Base-by-base conservation (phyloP, 2,113 vertebrate genomes). In the Pelmatolapia mariae region DNA sequence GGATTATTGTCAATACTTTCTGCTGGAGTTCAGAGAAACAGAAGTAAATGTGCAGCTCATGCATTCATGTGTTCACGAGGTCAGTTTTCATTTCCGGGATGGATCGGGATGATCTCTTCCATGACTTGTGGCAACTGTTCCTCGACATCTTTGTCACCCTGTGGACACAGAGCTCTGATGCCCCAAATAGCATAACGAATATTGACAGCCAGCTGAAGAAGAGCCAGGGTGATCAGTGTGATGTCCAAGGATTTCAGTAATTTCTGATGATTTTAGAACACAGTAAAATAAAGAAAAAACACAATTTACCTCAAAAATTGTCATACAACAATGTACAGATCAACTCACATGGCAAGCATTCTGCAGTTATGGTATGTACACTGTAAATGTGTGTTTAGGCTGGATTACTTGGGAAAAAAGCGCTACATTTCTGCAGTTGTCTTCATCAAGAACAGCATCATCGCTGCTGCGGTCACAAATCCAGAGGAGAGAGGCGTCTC, bases 121-220 rank as follows among this genome's bases (percentile, higher is more conserved):
- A 6, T 12, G 24, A 73, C 0, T 73, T 31, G 43, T 3, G 43
- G 71, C 43, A 8, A 43, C 22, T 76, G 40, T 7, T 76, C 43
- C 71, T 76, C 9, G 10, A 29, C 24, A 50, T 93, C 90, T 76
- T 81, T 52, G 13, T 76, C 18, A 1, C 4, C 68, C 87, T 92
- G 80, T 13, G 26, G 61, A 16, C 7, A 90, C 68, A 84, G 53
- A 68, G 78, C 71, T 52, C 29, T 13, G 54, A 93, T 78, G 61
- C 83, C 9, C 86, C 94, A 18, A 61, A 92, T 10, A 45, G 85
- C 36, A 16, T 86, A 80, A 15, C 90, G 76, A 29, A 95, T 45
- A 12, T 8, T 86, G 86, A 93, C 83, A 29, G 47, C 86, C 24
- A 96, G 73, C 86, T 93, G 95, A 59, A 96, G 80, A 22, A 90